Evolutionary conservation across 2,113 vertebrate genomes (phyloP), one percentile per base, ranked within the genome.

Genomic region (Ictalurus punctatus): DNA sequence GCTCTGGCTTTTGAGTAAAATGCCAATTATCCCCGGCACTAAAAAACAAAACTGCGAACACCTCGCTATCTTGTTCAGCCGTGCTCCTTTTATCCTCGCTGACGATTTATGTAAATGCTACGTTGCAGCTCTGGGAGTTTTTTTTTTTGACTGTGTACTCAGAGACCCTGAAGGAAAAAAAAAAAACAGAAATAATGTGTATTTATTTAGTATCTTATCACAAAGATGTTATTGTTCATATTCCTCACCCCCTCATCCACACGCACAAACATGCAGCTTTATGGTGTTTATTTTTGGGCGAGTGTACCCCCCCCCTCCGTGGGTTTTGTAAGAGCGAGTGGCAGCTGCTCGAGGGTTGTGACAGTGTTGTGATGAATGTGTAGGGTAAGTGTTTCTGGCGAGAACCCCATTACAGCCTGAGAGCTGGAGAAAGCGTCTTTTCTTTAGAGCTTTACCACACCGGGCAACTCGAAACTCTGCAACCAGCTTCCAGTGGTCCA

Each of bases 361-460:
- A 90, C 85, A 84, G 84, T 76, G 90, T 90, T 92, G 84, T 92
- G 86, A 93, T 90, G 82, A 89, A 93, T 93, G 85, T 93, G 87
- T 88, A 93, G 65, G 61, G 44, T 91, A 92, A 93, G 90, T 80
- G 74, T 86, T 95, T 90, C 63, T 93, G 93, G 90, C 92, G 48
- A 82, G 84, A 67, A 93, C 92, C 92, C 90, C 86, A 83, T 93
- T 83, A 87, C 73, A 79, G 88, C 88, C 91, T 90, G 90, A 90
- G 90, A 63, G 85, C 84, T 88, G 90, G 91, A 94, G 92, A 94
- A 94, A 94, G 93, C 79, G 83, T 83, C 89, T 94, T 94, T 94
- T 94, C 91, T 93, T 92, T 80, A 90, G 30, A 44, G 82, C 88
- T 82, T 93, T 91, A 88, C 93, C 89, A 91, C 71, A 58, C 84